phyloP scores from a whole-genome alignment of 2,797 vertebrate species.

The Onychomys leucogaster region DNA sequence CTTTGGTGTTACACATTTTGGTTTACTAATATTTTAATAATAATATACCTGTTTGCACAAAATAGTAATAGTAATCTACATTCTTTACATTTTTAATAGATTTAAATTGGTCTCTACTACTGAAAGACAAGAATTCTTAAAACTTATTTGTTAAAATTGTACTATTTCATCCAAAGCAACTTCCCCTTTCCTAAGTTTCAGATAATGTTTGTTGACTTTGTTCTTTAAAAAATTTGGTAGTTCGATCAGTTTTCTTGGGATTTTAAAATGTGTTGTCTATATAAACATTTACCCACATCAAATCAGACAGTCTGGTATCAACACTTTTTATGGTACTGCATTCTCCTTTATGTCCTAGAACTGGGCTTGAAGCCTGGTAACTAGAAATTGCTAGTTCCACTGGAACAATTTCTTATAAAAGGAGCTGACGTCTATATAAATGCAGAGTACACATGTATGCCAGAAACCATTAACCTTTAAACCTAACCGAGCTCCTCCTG shows the following conservation, averaged over 20 bases:
- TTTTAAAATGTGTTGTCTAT: conserved; percentile 8
- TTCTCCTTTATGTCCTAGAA: neutral
- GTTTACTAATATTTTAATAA: conserved; percentile 7
- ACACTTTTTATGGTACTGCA: neutral
- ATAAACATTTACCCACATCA: neutral
- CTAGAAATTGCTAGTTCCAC: conserved; percentile 8
- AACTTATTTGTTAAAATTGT: neutral
- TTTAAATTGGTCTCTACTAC: neutral
- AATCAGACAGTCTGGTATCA: neutral
- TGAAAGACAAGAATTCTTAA: neutral
- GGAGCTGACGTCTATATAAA: conserved; percentile 43
- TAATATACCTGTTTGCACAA: neutral
- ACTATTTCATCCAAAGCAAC: neutral
- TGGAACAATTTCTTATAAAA: conserved; percentile 23
- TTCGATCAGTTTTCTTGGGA: neutral
- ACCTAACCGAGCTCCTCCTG: neutral
- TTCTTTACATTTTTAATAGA: neutral
- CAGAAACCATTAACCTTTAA: conserved; percentile 58
- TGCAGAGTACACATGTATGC: neutral
- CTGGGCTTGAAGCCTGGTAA: neutral
- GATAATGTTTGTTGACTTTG: neutral
- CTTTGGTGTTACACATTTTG: neutral
- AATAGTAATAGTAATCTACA: neutral
- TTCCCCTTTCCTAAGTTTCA: fast-evolving
- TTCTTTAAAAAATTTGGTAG: neutral